Evolutionary conservation across 2,888 invertebrate species (phyloP).

Genomic region (Gari tellinella): DNA sequence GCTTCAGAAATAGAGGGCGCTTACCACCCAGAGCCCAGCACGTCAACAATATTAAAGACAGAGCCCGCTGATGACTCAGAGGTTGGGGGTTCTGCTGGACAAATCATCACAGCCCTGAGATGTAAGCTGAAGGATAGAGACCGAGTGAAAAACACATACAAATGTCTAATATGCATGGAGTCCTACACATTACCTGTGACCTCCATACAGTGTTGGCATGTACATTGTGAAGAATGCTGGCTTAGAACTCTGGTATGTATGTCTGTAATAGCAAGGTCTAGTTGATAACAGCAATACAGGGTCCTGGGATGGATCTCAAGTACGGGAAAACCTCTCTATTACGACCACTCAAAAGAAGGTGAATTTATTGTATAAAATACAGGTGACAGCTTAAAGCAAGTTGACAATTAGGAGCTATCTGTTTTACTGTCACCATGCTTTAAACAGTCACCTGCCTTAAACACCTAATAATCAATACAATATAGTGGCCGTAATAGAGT

Average conservation of each 20-base stretch:
- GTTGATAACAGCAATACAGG: too few species aligned
- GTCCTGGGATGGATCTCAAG: too few species aligned
- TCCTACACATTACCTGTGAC: slow-evolving; percentile 94
- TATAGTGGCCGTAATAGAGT: too few species aligned
- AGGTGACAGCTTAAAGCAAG: too few species aligned
- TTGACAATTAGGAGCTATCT: too few species aligned
- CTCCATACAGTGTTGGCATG: slow-evolving; percentile 98
- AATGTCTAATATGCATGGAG: slow-evolving; percentile 96
- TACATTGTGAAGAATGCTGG: slow-evolving; percentile 95
- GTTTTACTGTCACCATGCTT: too few species aligned
- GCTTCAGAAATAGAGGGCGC: slow-evolving; percentile 50
- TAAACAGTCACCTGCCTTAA: too few species aligned
- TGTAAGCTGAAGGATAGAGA: slow-evolving; percentile 72
- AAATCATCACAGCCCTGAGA: slow-evolving; percentile 73
- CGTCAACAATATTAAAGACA: slow-evolving; percentile 19
- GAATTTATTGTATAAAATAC: too few species aligned
- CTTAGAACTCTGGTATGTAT: slow-evolving; percentile 88
- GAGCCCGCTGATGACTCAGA: slow-evolving; percentile 31
- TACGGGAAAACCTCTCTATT: too few species aligned
- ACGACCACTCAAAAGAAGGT: too few species aligned
- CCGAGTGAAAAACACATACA: slow-evolving; percentile 86
- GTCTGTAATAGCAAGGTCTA: too few species aligned
- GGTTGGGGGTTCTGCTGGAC: slow-evolving; percentile 60
- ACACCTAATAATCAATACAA: too few species aligned
- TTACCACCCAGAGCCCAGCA: slow-evolving; percentile 37